Evolutionary conservation across 2,888 invertebrate genomes (phyloP), one percentile per base, ranked within the genome.

Genomic region (Anoncus sp.): DNA sequence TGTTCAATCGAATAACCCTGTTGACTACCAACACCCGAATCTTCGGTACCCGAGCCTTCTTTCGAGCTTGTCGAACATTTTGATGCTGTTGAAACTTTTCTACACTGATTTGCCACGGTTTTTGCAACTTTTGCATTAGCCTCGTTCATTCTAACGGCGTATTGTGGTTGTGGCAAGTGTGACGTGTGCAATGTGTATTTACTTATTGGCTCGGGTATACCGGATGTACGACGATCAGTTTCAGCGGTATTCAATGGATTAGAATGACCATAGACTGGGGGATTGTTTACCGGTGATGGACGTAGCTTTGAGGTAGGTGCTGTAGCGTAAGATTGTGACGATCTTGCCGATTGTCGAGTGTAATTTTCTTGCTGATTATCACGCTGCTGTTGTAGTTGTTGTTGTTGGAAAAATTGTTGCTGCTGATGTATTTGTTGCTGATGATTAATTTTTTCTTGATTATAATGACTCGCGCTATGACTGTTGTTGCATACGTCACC

Each of bases 101-200:
- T 93, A 77, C 94, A 95, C 84, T 94, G 96, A 88, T 96, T 96
- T 40, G 94, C 95, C 60, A 93, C 91, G 70, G 95, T 95, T 89
- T 96, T 96, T 62, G 95, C 95, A 59, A 93, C 93, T 91, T 96
- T 96, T 6, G 94, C 85, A 71, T 92, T 91, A 93, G 95, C 83
- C 92, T 92, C 79, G 92, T 91, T 88, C 93, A 94, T 80, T 93
- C 93, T 45, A 47, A 93, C 92, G 20, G 95, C 94, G 85, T 94
- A 95, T 90, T 96, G 96, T 0, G 96, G 96, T 76, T 94, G 92
- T 0, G 97, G 97, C 82, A 97, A 92, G 86, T 96, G 95, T 72
- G 94, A 95, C 35, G 95, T 94, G 83, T 95, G 95, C 65, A 95
- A 88, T 3, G 94, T 95, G 82, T 93, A 95, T 90, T 95, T 96